Evolutionary conservation across 2,113 vertebrate species (phyloP).

Genomic region (Charadrius vociferus): DNA sequence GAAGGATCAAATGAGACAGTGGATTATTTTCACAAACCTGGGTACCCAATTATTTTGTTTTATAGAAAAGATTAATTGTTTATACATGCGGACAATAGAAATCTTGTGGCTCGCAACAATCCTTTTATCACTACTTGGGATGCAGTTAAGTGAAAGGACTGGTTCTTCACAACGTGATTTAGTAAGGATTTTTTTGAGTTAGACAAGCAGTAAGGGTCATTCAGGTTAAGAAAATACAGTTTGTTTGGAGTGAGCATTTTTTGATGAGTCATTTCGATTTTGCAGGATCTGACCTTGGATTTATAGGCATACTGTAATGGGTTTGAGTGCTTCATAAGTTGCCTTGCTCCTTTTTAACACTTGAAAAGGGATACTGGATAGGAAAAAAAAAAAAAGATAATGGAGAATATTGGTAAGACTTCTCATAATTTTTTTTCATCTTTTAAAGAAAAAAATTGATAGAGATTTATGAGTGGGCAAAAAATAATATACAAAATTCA

Average conservation of each 20-base stretch:
- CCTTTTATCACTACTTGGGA: neutral
- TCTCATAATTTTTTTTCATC: neutral
- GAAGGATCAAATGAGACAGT: neutral
- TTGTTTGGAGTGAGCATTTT: neutral
- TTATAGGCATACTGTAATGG: neutral
- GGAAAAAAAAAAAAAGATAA: neutral
- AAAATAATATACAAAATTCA: neutral
- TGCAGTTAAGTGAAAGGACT: neutral
- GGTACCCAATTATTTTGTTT: neutral
- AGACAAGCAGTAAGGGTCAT: neutral
- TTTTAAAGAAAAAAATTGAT: neutral
- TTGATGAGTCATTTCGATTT: neutral
- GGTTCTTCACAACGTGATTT: neutral
- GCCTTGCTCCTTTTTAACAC: neutral
- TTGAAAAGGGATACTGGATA: neutral
- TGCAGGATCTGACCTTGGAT: neutral
- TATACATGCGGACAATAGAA: neutral
- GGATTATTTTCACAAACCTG: neutral
- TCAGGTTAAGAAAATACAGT: neutral
- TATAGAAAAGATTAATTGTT: neutral
- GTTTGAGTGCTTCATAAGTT: neutral
- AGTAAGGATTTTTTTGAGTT: neutral
- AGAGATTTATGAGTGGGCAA: neutral
- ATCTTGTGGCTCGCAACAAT: neutral
- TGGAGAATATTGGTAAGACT: neutral